These are phyloP conservation scores for Ectobius pallidus DNA, from an alignment of 2,888 invertebrate genomes.

Conservation along the genomic window DNA sequence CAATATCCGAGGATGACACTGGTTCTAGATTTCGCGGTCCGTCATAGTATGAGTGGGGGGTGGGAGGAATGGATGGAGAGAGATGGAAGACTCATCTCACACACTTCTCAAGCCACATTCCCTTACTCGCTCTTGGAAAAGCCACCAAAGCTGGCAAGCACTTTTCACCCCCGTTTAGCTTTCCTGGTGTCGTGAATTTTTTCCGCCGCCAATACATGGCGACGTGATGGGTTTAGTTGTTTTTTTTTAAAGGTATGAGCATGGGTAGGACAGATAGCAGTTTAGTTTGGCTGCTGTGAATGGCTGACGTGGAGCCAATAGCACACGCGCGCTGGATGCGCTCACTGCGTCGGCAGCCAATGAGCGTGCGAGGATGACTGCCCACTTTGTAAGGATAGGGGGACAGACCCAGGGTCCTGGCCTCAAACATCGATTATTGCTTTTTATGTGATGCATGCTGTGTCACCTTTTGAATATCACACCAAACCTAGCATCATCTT, in stretches of 20 bases:
- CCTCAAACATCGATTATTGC: background rate
- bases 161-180: background rate
- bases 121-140: no score
- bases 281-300: conserved; percentile 2
- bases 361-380: background rate
- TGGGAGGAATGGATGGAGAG: no score
- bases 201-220: background rate
- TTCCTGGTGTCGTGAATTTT: background rate
- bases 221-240: background rate
- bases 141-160: no score
- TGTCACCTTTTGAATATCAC: no score
- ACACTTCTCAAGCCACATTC: no score
- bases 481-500: no score
- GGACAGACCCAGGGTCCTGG: background rate
- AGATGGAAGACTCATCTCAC: no score
- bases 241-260: conserved; percentile 6
- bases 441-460: background rate
- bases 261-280: background rate
- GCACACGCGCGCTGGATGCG: background rate
- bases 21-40: conserved; percentile 15
- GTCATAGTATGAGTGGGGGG: no score
- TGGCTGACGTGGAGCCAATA: conserved; percentile 4
- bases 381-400: conserved; percentile 16
- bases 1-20: conserved; percentile 2
- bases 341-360: background rate